Base-by-base conservation (phyloP, 92 coral and sea anemone species). In the Isaurus tuberculatus region DNA sequence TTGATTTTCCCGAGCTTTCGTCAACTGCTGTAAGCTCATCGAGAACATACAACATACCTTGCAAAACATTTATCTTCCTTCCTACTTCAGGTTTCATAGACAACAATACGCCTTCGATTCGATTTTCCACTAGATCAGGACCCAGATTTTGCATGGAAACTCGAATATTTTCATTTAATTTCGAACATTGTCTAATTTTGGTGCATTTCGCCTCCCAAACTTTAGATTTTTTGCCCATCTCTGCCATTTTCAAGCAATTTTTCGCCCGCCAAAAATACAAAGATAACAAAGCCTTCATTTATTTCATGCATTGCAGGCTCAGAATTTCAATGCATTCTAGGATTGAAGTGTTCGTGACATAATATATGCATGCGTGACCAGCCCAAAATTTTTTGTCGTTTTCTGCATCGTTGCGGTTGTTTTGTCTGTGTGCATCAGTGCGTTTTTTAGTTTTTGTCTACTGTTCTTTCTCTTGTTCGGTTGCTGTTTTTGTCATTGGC, bases 11-110 rank as follows among this genome's bases (percentile, higher is more conserved):
- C 19, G 69, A 57, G 58, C 80, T n/a, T 31, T 72, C 70, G n/a
- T 69, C 79, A 71, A 70, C 53, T 42, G 86, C 80, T 53, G 80
- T 70, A 32, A 83, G 80, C 86, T 83, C 68, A 31, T 83, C 86
- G 22, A 83, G 86, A 43, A 83, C 80, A 32, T 83, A 78, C 27
- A 83, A 55, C 86, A 83, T 19, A 26, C 86, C 5, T 58, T 58
- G 65, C 65, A 58, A 25, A n/a, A 25, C 29, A 61, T 23, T 61
- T 61, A 22, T 61, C 67, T 61, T 61, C 13, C 32, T 61, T 22
- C 31, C 67, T 10, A 61, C 67, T 61, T 61, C 67, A 61, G 31
- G 67, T 22, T 61, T 61, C 67, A 61, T 61, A 9, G 67, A 61
- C 67, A 61, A 61, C 67, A 61, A 61, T 23, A 61, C 67, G 31